Conservation (phyloP, 2,888 invertebrate genomes). For the Caenorhabditis drosophilae region DNA sequence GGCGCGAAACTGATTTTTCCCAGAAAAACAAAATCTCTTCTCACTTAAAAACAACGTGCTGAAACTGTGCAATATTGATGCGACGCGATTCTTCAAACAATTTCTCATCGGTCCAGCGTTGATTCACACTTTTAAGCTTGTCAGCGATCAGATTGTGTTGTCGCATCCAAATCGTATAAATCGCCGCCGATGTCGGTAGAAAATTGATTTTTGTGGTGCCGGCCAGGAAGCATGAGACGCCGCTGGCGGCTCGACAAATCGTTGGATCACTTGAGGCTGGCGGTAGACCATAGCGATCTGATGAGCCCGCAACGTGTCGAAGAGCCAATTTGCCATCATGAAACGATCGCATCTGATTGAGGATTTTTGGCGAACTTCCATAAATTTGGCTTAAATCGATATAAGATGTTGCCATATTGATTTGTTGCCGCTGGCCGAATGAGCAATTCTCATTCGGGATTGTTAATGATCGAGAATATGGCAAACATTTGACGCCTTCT, state of each 20-base stretch:
- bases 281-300: slow-evolving; percentile 32
- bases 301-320: slow-evolving; percentile 40
- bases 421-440: slow-evolving; percentile 79
- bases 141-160: slow-evolving; percentile 62
- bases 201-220: slow-evolving; percentile 46
- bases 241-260: slow-evolving; percentile 22
- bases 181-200: slow-evolving; percentile 43
- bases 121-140: slow-evolving; percentile 51
- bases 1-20: too few relatives aligned
- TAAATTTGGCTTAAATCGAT: slow-evolving; percentile 81
- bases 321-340: slow-evolving; percentile 50
- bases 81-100: slow-evolving; percentile 70
- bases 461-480: slow-evolving; percentile 60
- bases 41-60: slow-evolving; percentile 70
- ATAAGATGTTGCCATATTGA: slow-evolving; percentile 90
- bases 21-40: too few relatives aligned
- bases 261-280: slow-evolving; percentile 20
- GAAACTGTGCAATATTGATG: slow-evolving; percentile 74
- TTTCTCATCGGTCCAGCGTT: slow-evolving; percentile 67
- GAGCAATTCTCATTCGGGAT: slow-evolving; percentile 60
- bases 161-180: slow-evolving; percentile 66
- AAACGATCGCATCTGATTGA: slow-evolving; percentile 79
- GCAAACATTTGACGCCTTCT: slow-evolving; percentile 51
- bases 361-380: slow-evolving; percentile 84
- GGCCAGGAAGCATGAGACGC: slow-evolving; percentile 52